phyloP scores from a whole-genome alignment of 2,113 vertebrate species.

The Ictalurus furcatus region DNA sequence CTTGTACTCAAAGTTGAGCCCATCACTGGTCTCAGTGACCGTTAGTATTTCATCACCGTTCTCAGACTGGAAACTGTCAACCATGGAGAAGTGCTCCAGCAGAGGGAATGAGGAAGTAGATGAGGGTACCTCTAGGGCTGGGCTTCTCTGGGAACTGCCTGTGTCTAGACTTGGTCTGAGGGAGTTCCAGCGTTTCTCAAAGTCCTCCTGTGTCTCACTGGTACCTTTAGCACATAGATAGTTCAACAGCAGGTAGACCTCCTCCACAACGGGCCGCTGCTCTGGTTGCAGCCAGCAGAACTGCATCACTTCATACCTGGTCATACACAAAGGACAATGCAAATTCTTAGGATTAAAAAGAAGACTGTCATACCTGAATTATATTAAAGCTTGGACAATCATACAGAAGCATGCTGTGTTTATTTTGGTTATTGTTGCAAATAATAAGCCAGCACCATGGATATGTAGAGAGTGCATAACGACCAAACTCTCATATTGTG shows the following conservation, averaged over 20 bases:
- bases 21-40: slow-evolving; percentile 92
- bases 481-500: slow-evolving; percentile 1
- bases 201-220: slow-evolving; percentile 87
- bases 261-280: slow-evolving; percentile 89
- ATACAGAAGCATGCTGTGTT: not conserved
- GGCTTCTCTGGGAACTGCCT: slow-evolving; percentile 65
- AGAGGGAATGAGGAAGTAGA: slow-evolving; percentile 86
- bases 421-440: not conserved
- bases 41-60: slow-evolving; percentile 89
- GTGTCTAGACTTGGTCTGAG: slow-evolving; percentile 82
- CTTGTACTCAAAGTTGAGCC: slow-evolving; percentile 96
- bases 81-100: slow-evolving; percentile 84
- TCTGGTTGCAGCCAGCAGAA: slow-evolving; percentile 98
- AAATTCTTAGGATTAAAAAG: not conserved
- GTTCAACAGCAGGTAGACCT: slow-evolving; percentile 91
- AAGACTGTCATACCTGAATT: not conserved
- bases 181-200: slow-evolving; percentile 92
- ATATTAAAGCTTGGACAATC: not conserved
- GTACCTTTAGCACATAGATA: slow-evolving; percentile 91
- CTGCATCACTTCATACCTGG: slow-evolving; percentile 98
- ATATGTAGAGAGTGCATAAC: not conserved
- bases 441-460: not conserved
- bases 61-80: slow-evolving; percentile 85
- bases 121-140: slow-evolving; percentile 72
- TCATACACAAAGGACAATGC: not conserved